These are phyloP conservation scores for Aromia moschata DNA, from an alignment of 2,888 invertebrate species.

Conservation along the genomic window DNA sequence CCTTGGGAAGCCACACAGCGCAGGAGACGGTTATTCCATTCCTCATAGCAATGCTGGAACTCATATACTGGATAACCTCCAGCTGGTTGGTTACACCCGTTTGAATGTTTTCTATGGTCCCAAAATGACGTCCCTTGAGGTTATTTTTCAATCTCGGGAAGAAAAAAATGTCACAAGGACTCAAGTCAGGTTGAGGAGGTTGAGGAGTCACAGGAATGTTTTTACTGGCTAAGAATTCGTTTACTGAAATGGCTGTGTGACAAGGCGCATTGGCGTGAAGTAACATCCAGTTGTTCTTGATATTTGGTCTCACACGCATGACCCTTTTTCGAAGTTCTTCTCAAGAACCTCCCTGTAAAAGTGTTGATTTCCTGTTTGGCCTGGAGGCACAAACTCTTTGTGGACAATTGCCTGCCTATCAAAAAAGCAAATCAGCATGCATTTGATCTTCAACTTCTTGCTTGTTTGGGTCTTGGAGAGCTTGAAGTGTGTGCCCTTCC, in stretches of 20 bases:
- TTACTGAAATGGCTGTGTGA: slow-evolving; percentile 1
- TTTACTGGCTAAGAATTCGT: slow-evolving; percentile 20
- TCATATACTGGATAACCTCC: too few relatives aligned
- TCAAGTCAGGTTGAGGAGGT: background rate
- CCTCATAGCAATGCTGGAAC: too few relatives aligned
- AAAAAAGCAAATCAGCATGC: slow-evolving; percentile 1
- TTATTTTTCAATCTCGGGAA: slow-evolving; percentile 27
- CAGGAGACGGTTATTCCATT: too few relatives aligned
- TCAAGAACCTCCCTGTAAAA: slow-evolving; percentile 16
- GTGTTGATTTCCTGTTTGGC: background rate
- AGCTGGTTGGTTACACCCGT: too few relatives aligned
- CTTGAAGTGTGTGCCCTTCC: background rate
- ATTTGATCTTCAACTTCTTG: background rate
- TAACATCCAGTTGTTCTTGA: slow-evolving; percentile 9
- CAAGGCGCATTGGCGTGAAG: background rate
- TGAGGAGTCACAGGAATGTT: slow-evolving; percentile 18
- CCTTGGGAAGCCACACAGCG: background rate
- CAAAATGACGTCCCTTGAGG: too few relatives aligned
- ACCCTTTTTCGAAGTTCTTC: slow-evolving; percentile 16
- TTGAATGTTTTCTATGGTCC: too few relatives aligned
- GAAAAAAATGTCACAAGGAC: slow-evolving; percentile 20
- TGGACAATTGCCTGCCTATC: slow-evolving; percentile 20
- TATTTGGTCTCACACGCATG: slow-evolving; percentile 15
- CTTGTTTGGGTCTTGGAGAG: slow-evolving; percentile 14
- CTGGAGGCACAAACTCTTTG: slow-evolving; percentile 22